Evolutionary conservation across 2,113 vertebrate species (phyloP).

Genomic region (Sprattus sprattus): DNA sequence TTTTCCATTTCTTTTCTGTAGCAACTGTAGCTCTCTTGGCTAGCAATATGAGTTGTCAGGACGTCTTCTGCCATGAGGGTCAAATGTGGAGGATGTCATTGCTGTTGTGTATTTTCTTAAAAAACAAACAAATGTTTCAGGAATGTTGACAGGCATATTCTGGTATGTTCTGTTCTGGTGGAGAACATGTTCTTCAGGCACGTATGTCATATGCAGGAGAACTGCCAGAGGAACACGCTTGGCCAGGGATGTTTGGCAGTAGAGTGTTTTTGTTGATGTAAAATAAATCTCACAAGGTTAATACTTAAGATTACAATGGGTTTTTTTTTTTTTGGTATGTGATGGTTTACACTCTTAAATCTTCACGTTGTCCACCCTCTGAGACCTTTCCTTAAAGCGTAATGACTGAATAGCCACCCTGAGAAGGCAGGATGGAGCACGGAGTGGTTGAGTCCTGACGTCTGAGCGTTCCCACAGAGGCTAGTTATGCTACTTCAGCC

Average conservation of each 20-base stretch:
- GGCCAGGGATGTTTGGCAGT: background rate
- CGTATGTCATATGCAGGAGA: background rate
- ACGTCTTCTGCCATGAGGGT: background rate
- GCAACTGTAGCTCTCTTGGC: background rate
- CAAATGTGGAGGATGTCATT: conserved; percentile 1
- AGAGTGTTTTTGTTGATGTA: conserved; percentile 7
- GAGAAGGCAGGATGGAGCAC: background rate
- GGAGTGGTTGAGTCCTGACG: too few species aligned
- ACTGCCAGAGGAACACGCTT: background rate
- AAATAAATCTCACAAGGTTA: conserved; percentile 3
- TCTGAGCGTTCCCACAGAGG: too few species aligned
- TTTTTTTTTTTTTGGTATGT: background rate
- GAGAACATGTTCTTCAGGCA: background rate
- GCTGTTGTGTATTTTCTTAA: background rate
- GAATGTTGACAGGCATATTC: background rate
- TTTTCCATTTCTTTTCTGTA: background rate
- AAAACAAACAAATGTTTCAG: background rate
- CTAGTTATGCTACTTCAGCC: too few species aligned
- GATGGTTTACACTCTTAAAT: background rate
- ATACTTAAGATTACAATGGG: background rate
- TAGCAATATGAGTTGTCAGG: conserved; percentile 5
- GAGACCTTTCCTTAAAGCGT: background rate
- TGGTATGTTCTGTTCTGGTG: background rate
- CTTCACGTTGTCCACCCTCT: background rate
- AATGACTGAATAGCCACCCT: background rate